phyloP scores from a whole-genome alignment of 2,797 vertebrate genomes.

The Cirrhinus mrigala region DNA sequence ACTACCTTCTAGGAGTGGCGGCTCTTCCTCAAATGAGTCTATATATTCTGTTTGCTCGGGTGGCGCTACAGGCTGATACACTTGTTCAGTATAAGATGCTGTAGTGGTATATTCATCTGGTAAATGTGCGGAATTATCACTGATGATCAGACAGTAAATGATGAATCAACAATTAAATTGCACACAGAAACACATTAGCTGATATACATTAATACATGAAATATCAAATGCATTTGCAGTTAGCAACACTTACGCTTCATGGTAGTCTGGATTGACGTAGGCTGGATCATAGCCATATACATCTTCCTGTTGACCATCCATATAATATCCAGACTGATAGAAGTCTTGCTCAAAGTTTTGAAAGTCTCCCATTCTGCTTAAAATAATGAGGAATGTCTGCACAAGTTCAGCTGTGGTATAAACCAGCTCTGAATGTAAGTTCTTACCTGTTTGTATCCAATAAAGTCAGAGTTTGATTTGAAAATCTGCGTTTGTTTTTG shows the following conservation, averaged over 20 bases:
- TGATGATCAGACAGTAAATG: slow-evolving; percentile 43
- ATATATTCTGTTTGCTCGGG: slow-evolving; percentile 42
- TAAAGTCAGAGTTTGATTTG: slow-evolving; percentile 5
- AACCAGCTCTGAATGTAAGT: background rate
- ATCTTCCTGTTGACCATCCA: slow-evolving; percentile 78
- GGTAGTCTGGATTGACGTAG: slow-evolving; percentile 56
- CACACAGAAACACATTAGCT: background rate
- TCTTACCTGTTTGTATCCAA: slow-evolving; percentile 12
- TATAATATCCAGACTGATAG: slow-evolving; percentile 86
- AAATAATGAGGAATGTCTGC: background rate
- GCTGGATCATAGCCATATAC: slow-evolving; percentile 55
- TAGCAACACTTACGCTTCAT: slow-evolving; percentile 67
- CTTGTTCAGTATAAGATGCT: slow-evolving; percentile 61
- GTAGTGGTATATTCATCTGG: slow-evolving; percentile 52
- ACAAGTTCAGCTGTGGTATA: background rate
- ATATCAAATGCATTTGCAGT: background rate
- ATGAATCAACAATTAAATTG: background rate
- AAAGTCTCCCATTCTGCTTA: slow-evolving; percentile 82
- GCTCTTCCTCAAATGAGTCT: slow-evolving; percentile 67
- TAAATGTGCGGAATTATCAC: slow-evolving; percentile 30
- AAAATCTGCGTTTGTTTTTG: slow-evolving; percentile 28
- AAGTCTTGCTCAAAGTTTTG: slow-evolving; percentile 83
- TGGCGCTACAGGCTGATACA: slow-evolving; percentile 65
- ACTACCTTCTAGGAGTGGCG: slow-evolving; percentile 74
- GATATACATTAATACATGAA: background rate